Evolutionary conservation across 2,888 invertebrate genomes (phyloP).

Genomic region (Cataglyphis altisquamis): DNA sequence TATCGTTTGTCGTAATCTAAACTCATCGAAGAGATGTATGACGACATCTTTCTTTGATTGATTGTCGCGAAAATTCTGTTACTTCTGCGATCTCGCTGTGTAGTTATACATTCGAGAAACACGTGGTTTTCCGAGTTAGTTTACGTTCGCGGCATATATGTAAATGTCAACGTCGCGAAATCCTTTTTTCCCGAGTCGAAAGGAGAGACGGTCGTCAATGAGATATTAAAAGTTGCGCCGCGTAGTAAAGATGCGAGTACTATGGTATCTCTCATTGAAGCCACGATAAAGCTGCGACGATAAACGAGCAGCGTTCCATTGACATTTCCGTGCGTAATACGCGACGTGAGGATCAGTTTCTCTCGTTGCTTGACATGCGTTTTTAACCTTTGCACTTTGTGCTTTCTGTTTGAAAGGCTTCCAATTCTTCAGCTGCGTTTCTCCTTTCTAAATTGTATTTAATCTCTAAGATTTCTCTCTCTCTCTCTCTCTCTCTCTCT

Average conservation of each 20-base stretch:
- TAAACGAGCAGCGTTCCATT: slow-evolving; percentile 50
- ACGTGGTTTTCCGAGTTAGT: background rate
- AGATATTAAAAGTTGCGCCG: slow-evolving; percentile 14
- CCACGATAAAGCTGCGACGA: slow-evolving; percentile 52
- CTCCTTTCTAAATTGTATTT: slow-evolving; percentile 10
- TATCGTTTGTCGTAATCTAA: no score
- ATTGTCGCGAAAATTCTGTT: background rate
- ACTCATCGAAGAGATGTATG: no score
- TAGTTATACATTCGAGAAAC: background rate
- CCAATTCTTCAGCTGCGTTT: background rate
- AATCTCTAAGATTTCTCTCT: background rate
- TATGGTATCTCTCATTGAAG: slow-evolving; percentile 59
- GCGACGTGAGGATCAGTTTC: background rate
- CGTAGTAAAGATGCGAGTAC: slow-evolving; percentile 52
- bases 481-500: background rate
- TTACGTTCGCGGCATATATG: background rate
- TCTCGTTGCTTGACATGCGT: background rate
- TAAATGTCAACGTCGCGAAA: background rate
- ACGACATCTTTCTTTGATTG: background rate
- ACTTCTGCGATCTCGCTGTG: background rate
- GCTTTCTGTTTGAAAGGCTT: background rate
- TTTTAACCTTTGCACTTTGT: slow-evolving; percentile 11
- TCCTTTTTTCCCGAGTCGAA: background rate
- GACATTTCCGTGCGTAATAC: slow-evolving; percentile 32
- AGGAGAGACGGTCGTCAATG: slow-evolving; percentile 34